Base-by-base conservation (phyloP, 2,888 invertebrate genomes). In the Teinopalpus imperialis region DNA sequence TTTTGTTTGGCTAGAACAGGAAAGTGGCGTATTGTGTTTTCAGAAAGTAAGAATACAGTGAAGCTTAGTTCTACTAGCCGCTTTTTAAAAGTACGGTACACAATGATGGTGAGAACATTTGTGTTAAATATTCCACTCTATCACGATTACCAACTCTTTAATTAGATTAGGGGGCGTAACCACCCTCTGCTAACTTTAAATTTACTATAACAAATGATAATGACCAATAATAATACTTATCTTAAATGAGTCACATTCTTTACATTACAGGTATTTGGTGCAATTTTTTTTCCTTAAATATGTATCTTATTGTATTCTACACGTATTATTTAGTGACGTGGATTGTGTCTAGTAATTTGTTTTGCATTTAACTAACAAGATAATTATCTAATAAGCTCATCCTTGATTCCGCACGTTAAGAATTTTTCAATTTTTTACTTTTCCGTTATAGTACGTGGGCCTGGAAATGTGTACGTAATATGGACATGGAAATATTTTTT, bases 161-260 rank as follows among this genome's bases (percentile, higher is more conserved):
- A 43, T 48, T 43, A 34, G 8, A 46, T 35, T 46, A 47, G 35
- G 46, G 46, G 46, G 46, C 41, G 46, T 40, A 46, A 30, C 46
- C 35, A 13, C 23, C 35, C 9, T 21, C 10, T 10, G 14, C 0
- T 23, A 35, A 10, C 1, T 12, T 12, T 12, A 8, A 16, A 30
- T 6, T 8, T 4, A 45, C n/a, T 10, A 14, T 21, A 20, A 26
- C 16, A 23, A 10, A 13, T n/a, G n/a, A 29, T 35, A 10, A 13
- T 32, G 26, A 16, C 16, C 9, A 16, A 9, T 18, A 3, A 5
- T 10, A 10, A 10, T 2, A 13, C 18, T 13, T 29, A 30, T 36
- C 21, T 8, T 6, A 14, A 5, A 16, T 21, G 16, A 14, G 1
- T 36, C 13, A 27, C 7, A 27, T 18, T 27, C 4, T 12, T n/a